Evolutionary conservation across 2,888 invertebrate genomes (phyloP).

Genomic region (Drosophila paracracens): DNA sequence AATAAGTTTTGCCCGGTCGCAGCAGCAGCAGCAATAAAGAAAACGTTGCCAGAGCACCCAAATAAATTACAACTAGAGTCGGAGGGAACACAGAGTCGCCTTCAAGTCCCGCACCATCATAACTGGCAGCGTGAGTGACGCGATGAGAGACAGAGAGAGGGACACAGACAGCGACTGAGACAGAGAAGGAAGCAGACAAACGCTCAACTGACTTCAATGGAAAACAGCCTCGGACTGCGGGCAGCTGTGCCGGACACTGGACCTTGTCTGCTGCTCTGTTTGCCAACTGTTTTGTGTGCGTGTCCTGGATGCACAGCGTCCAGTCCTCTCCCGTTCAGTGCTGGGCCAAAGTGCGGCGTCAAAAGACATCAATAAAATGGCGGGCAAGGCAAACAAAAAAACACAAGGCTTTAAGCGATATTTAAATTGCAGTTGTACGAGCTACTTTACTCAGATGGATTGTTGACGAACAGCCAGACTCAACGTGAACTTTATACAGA

Average conservation of each 20-base stretch:
- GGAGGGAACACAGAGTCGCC: slow-evolving; percentile 8
- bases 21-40: slow-evolving; percentile 66
- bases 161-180: slow-evolving; percentile 6
- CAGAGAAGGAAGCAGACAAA: slow-evolving; percentile 25
- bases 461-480: background rate
- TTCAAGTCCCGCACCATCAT: slow-evolving; percentile 16
- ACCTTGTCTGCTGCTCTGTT: slow-evolving; percentile 30
- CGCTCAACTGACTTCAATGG: slow-evolving; percentile 43
- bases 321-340: background rate
- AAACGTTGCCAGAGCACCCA: slow-evolving; percentile 56
- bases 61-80: slow-evolving; percentile 69
- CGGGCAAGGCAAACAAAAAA: slow-evolving; percentile 28
- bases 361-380: slow-evolving; percentile 75
- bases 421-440: slow-evolving; percentile 37
- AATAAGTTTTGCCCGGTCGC: slow-evolving; percentile 72
- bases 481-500: background rate
- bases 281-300: slow-evolving; percentile 42
- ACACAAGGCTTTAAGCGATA: slow-evolving; percentile 33
- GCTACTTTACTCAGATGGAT: slow-evolving; percentile 2
- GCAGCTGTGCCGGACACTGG: slow-evolving; percentile 35
- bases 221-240: slow-evolving; percentile 54
- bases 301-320: slow-evolving; percentile 32
- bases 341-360: slow-evolving; percentile 53
- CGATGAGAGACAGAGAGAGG: slow-evolving; percentile 11
- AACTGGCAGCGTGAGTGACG: slow-evolving; percentile 47